Percentiles rank a stretch among this genome's conserved stretches.
Conservation (phyloP, 2,113 vertebrate genomes). For the Elephantulus edwardii region DNA sequence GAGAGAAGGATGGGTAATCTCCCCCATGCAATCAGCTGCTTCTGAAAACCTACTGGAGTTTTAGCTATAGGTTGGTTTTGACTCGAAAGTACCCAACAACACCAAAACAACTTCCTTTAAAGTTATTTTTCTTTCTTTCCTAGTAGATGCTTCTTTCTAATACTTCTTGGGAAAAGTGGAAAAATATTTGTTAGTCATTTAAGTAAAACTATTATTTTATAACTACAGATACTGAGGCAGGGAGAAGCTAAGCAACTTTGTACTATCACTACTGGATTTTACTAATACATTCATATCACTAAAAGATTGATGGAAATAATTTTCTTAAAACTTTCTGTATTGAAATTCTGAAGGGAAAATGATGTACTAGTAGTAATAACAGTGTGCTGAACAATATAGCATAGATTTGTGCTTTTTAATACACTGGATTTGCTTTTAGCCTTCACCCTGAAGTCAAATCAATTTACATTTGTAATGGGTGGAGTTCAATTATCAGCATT, state of each 20-base stretch:
- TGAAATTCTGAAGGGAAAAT: slow-evolving; percentile 48
- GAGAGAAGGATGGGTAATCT: no score
- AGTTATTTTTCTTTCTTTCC: neutral
- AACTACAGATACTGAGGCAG: neutral
- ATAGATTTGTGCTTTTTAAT: slow-evolving; percentile 64
- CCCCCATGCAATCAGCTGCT: no score
- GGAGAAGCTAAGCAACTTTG: neutral
- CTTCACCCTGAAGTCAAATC: slow-evolving; percentile 55
- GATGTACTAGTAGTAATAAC: slow-evolving; percentile 34
- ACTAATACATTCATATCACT: neutral
- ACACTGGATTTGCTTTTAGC: slow-evolving; percentile 52
- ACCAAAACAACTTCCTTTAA: accelerated
- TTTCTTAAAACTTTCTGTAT: slow-evolving; percentile 40
- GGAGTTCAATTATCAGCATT: slow-evolving; percentile 37
- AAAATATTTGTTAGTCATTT: neutral
- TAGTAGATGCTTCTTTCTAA: neutral
- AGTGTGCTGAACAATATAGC: slow-evolving; percentile 11
- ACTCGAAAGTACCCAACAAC: no score
- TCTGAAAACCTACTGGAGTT: no score
- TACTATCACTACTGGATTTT: neutral
- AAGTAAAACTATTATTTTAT: neutral
- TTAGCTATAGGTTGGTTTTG: no score
- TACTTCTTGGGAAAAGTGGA: neutral
- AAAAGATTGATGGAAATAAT: slow-evolving; percentile 48
- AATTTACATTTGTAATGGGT: slow-evolving; percentile 50